Percentiles rank a stretch among this genome's conserved stretches.
These are phyloP conservation scores for Amphiura filiformis DNA, from an alignment of 35 echinoderm and acorn worm species.

Conservation along the genomic window DNA sequence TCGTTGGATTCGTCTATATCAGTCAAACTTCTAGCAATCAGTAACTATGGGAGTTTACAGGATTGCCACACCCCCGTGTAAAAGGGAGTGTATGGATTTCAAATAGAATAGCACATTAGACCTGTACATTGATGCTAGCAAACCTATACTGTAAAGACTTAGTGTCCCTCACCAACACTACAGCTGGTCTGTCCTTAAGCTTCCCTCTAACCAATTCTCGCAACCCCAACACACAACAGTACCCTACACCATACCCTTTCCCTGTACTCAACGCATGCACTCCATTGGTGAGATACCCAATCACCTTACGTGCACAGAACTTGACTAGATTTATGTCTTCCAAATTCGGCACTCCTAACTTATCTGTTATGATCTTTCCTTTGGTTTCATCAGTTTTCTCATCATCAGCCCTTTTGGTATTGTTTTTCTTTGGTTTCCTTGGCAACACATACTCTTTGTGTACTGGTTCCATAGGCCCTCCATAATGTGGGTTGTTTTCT, in stretches of 20 bases:
- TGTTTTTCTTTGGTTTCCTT: constrained; percentile 40
- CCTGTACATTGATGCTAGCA: constrained; percentile 44
- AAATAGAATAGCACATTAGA: background rate
- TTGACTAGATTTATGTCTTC: constrained; percentile 41
- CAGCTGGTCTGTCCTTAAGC: background rate
- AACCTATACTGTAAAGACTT: constrained; percentile 88
- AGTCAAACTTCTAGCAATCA: too few species aligned
- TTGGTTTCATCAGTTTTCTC: constrained; percentile 4
- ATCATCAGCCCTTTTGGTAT: background rate
- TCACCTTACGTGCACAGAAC: constrained; percentile 33
- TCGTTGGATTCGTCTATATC: too few species aligned
- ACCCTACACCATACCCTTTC: constrained; percentile 71
- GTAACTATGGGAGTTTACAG: too few species aligned
- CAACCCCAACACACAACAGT: constrained; percentile 67
- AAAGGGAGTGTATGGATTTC: too few species aligned
- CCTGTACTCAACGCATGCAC: constrained; percentile 65
- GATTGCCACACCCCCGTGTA: too few species aligned
- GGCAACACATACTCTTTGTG: constrained; percentile 61
- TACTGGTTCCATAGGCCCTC: constrained; percentile 52
- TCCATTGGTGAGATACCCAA: constrained; percentile 84
- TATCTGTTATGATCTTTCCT: constrained; percentile 1
- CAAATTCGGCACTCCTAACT: background rate
- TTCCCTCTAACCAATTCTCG: constrained; percentile 23
- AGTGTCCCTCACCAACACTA: constrained; percentile 74
- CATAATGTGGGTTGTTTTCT: constrained; percentile 13